phyloP scores from a whole-genome alignment of 2,113 vertebrate genomes.

The Dissostichus mawsoni region DNA sequence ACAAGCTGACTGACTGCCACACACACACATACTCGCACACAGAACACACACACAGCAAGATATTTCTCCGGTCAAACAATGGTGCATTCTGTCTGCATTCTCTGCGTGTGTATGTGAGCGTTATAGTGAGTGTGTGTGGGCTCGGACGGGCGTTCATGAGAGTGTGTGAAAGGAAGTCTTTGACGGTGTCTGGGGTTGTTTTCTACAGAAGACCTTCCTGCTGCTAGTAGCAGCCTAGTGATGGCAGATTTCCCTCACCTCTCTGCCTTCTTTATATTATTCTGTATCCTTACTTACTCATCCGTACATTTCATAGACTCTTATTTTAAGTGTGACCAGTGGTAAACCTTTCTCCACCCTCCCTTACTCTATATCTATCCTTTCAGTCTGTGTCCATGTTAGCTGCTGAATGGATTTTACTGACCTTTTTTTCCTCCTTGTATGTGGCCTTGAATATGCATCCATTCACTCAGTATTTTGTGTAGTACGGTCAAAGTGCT shows the following conservation, averaged over 20 bases:
- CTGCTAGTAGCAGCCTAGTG: constrained; percentile 62
- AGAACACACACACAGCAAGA: constrained; percentile 50
- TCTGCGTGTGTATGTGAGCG: constrained; percentile 1
- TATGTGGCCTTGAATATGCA: constrained; percentile 42
- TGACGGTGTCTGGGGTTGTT: constrained; percentile 72
- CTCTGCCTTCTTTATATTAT: constrained; percentile 17
- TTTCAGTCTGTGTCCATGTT: constrained; percentile 36
- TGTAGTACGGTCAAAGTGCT: constrained; percentile 31
- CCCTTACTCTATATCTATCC: constrained; percentile 38
- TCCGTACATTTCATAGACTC: constrained; percentile 45
- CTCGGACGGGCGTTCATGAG: constrained; percentile 35
- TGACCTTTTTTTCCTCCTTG: constrained; percentile 30
- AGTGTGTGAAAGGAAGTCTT: constrained; percentile 76
- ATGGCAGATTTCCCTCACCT: constrained; percentile 61
- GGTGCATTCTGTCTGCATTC: constrained; percentile 54
- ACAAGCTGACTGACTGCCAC: constrained; percentile 71
- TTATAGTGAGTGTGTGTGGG: constrained; percentile 40
- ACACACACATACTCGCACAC: constrained; percentile 37
- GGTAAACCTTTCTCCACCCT: constrained; percentile 41
- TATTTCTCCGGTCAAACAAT: constrained; percentile 61
- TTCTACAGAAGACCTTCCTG: constrained; percentile 68
- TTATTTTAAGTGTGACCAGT: constrained; percentile 50
- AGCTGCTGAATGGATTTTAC: constrained; percentile 43
- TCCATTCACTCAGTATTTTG: constrained; percentile 38
- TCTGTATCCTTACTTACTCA: constrained; percentile 47